Evolutionary conservation across 1,140 invertebrate species (phyloP), one percentile per base, ranked within the genome.

Genomic region (Thaumetopoea pityocampa): DNA sequence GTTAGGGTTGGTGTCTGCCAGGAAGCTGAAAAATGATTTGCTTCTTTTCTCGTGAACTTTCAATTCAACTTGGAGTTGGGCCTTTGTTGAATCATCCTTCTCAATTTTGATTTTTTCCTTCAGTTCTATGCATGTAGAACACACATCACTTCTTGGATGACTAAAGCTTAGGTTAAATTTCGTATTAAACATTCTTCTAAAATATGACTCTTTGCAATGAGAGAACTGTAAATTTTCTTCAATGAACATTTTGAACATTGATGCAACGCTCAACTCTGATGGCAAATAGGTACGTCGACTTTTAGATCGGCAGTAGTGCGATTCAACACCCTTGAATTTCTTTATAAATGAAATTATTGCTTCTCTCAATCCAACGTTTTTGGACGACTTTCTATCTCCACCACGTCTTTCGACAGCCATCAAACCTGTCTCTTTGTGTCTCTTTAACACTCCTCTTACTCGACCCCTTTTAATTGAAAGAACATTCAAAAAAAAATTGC

Each of bases 21-120:
- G 27, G 5, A 8, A 17, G 9, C 1, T 37, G 23, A 24, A 37
- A 37, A 27, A 37, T 18, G 15, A 3, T 27, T 37, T 37, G 17
- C 22, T 23, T 15, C 22, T 10, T 27, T 15, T 17, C 18, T 27
- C 27, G n/a, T 37, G 35, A 8, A 37, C 30, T 10, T 10, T 7
- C 8, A 8, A 10, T 33, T 33, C n/a, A 5, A 33, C 9, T n/a
- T n/a, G n/a, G n/a, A 17, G 19, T 33, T 17, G 19, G 19, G 7
- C 19, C 30, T 18, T 33, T 33, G 17, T 33, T 33, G 11, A 15
- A 8, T 18, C 30, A 18, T 17, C 8, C 30, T 18, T 33, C 19
- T 10, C 4, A 15, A 2, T 4, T 8, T 18, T 33, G 3, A 17
- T 26, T 9, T 26, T 10, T 5, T 26, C 23, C 12, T 8, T 26